Base-by-base conservation (phyloP, 2,888 invertebrate genomes). In the Tetragonula carbonaria region DNA sequence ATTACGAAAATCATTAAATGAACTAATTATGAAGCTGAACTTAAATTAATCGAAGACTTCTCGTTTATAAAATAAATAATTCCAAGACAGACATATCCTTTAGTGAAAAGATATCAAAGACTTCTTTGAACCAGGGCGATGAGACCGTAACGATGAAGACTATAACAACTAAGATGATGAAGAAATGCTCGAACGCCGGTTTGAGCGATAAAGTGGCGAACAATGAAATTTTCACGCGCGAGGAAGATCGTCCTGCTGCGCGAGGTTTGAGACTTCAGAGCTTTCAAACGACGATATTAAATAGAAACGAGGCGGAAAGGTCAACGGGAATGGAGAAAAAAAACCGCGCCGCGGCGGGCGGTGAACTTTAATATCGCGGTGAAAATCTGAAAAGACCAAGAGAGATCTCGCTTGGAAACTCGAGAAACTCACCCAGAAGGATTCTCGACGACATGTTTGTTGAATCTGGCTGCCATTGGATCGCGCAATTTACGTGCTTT, bases 221-320 rank as follows among this genome's bases (percentile, higher is more conserved):
- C n/a, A 59, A 75, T 75, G 50, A 68, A 68, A 68, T 68, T 67
- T 59, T 67, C 59, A 67, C 59, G 16, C 59, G 16, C 74, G n/a
- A 38, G 38, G 23, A 3, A 45, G 33, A 45, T 45, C 45, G 45
- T 45, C 45, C 45, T 45, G 45, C 45, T 45, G 45, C 45, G 45
- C 55, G 4, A 55, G 8, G 11, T 33, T 55, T 2, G 14, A 33
- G 14, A 23, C 55, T n/a, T 18, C 5, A 2, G 38, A 4, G n/a
- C 51, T 38, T 62, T 68, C 28, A 76, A 62, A 16, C 45, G 45
- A 45, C 45, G 23, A 11, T 57, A 50, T 50, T 28, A 50, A 62
- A n/a, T 33, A 6, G 18, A 13, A 51, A 51, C 23, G 33, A 2
- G 4, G 33, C 5, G 2, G 13, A 62, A 33, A 16, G n/a, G 23